phyloP scores from a whole-genome alignment of 2,797 vertebrate species.

The Eutrigla gurnardus region DNA sequence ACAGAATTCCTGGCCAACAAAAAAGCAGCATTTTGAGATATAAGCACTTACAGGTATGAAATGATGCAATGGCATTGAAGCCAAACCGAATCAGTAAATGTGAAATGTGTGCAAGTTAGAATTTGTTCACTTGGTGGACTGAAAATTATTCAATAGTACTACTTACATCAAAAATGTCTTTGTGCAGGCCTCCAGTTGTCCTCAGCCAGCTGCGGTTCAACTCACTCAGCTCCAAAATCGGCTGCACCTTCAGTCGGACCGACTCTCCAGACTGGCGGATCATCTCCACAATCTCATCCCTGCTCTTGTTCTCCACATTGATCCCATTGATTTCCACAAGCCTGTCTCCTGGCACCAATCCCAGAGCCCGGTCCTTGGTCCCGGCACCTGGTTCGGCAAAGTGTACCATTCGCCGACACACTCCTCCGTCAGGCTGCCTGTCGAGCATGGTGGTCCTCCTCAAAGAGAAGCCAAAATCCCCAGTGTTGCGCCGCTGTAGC shows the following conservation, averaged over 20 bases:
- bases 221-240: slow-evolving; percentile 95
- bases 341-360: slow-evolving; percentile 94
- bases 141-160: slow-evolving; percentile 3
- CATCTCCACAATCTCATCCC: slow-evolving; percentile 99
- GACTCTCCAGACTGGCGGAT: slow-evolving; percentile 96
- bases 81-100: background rate
- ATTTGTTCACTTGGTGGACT: background rate
- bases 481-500: slow-evolving; percentile 93
- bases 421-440: slow-evolving; percentile 88
- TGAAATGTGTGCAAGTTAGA: slow-evolving; percentile 5
- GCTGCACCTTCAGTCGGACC: slow-evolving; percentile 94
- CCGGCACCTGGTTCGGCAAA: slow-evolving; percentile 95
- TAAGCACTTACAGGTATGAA: background rate
- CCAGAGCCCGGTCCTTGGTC: slow-evolving; percentile 90
- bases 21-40: background rate
- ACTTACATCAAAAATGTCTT: slow-evolving; percentile 90
- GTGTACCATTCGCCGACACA: slow-evolving; percentile 91
- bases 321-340: slow-evolving; percentile 95
- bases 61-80: background rate
- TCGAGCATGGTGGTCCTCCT: slow-evolving; percentile 95
- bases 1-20: background rate
- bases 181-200: slow-evolving; percentile 78
- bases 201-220: slow-evolving; percentile 93
- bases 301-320: slow-evolving; percentile 93
- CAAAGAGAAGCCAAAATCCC: slow-evolving; percentile 97